A percentile compares a stretch with the other conserved stretches of the same genome.
Evolutionary conservation across 2,113 vertebrate genomes (phyloP).

Genomic region (Cervus canadensis): DNA sequence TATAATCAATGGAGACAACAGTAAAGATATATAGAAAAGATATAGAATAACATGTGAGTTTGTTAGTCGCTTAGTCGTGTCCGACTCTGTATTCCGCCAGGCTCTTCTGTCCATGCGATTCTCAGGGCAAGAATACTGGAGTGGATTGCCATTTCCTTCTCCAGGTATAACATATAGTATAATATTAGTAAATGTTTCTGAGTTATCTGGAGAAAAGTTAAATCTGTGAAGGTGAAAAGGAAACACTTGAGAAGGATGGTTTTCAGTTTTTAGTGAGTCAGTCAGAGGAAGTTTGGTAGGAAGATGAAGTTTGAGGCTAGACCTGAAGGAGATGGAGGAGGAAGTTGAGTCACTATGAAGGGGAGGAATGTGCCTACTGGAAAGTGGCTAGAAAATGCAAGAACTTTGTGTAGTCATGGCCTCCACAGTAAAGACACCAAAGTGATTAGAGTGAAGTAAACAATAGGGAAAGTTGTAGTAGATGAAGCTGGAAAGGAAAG

Average conservation of each 20-base stretch:
- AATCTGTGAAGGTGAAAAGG: background rate
- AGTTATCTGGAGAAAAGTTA: background rate
- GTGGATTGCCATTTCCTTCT: background rate
- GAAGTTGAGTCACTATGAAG: background rate
- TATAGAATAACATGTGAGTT: background rate
- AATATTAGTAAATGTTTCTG: background rate
- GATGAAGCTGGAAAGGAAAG: background rate
- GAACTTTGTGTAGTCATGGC: too few relatives aligned
- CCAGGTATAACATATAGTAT: background rate
- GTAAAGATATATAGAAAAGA: background rate
- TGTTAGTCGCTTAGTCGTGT: background rate
- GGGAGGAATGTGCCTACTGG: fast-evolving
- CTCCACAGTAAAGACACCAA: background rate
- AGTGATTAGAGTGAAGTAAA: background rate
- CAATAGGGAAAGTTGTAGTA: background rate
- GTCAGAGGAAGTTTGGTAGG: background rate
- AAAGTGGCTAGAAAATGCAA: background rate
- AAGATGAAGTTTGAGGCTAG: background rate
- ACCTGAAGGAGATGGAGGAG: too few relatives aligned
- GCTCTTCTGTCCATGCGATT: background rate
- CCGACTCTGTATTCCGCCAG: background rate
- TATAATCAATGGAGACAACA: background rate
- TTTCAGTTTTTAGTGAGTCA: background rate
- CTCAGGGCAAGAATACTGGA: background rate
- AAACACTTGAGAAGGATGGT: background rate